Evolutionary conservation across 2,797 vertebrate genomes (phyloP), one percentile per base, ranked within the genome.

Genomic region (Gadopsis marmoratus): DNA sequence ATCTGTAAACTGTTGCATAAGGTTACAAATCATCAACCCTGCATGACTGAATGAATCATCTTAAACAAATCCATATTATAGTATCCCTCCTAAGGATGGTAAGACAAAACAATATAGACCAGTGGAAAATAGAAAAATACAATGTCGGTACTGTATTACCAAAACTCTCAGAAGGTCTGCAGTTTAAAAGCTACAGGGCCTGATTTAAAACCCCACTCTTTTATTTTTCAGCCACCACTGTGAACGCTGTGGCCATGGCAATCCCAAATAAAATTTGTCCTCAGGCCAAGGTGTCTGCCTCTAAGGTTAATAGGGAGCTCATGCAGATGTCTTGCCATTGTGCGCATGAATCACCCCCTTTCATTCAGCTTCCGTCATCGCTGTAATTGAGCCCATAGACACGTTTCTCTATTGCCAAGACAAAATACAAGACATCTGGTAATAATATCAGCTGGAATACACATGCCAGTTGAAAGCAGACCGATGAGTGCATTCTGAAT

Each of bases 371-470:
- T 88, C 90, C 79, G 86, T 94, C 92, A 93, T 93, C 83, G 91
- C 92, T 81, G 88, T 94, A 93, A 93, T 94, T 93, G 91, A 94
- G 92, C 91, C 91, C 86, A 89, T 84, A 92, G 91, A 94, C 86
- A 53, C 76, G 70, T 85, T 90, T 86, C 84, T 86, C 83, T 80
- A 78, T 85, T 86, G 89, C 90, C 87, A 87, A 93, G 91, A 92
- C 91, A 90, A 93, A 94, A 93, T 82, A 89, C 86, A 87, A 92
- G 93, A 95, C 94, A 94, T 95, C 93, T 95, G 93, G 91, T 94
- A 90, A 94, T 93, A 93, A 92, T 91, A 91, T 93, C 92, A 92
- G 89, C 89, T 89, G 91, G 78, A 89, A 90, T 83, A 92, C 84
- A 88, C 89, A 90, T 79, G 86, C 64, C 91, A 79, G 86, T 86